These are phyloP conservation scores for Oncorhynchus tshawytscha DNA, from an alignment of 2,113 vertebrate genomes.

Conservation along the genomic window DNA sequence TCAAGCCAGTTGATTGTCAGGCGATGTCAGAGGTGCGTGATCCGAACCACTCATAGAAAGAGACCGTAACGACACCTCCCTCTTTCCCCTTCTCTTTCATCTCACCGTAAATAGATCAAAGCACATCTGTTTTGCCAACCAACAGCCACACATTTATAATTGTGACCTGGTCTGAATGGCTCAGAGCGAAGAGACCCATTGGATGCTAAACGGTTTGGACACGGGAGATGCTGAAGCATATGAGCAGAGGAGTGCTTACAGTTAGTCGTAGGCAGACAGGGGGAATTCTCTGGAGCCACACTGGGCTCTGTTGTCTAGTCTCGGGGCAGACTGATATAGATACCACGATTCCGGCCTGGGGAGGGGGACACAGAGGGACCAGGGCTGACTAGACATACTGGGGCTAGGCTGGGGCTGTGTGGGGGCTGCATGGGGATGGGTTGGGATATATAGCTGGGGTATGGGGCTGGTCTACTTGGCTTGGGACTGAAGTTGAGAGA, in stretches of 20 bases:
- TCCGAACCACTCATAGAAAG: conserved; percentile 62
- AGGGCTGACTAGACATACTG: conserved; percentile 53
- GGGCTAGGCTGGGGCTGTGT: conserved; percentile 35
- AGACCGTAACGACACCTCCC: conserved; percentile 49
- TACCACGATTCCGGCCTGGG: conserved; percentile 67
- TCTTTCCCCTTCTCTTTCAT: conserved; percentile 4
- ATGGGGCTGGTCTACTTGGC: neutral
- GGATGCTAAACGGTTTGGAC: conserved; percentile 72
- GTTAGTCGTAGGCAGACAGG: conserved; percentile 51
- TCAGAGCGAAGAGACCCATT: conserved; percentile 63
- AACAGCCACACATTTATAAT: conserved; percentile 72
- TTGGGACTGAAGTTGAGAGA: neutral
- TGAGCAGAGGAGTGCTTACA: conserved; percentile 51
- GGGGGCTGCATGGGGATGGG: neutral
- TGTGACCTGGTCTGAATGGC: conserved; percentile 67
- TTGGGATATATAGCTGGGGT: neutral
- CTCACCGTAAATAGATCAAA: conserved; percentile 74
- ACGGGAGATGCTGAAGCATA: conserved; percentile 68
- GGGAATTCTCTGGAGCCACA: conserved; percentile 65
- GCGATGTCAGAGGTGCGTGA: conserved; percentile 58
- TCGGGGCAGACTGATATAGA: conserved; percentile 73
- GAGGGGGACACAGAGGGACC: conserved; percentile 13
- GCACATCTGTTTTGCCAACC: conserved; percentile 67
- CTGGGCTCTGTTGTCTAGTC: conserved; percentile 56
- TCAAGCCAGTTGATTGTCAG: conserved; percentile 44